Conservation (phyloP, 1,140 invertebrate species). For the Micrasema minimum region DNA sequence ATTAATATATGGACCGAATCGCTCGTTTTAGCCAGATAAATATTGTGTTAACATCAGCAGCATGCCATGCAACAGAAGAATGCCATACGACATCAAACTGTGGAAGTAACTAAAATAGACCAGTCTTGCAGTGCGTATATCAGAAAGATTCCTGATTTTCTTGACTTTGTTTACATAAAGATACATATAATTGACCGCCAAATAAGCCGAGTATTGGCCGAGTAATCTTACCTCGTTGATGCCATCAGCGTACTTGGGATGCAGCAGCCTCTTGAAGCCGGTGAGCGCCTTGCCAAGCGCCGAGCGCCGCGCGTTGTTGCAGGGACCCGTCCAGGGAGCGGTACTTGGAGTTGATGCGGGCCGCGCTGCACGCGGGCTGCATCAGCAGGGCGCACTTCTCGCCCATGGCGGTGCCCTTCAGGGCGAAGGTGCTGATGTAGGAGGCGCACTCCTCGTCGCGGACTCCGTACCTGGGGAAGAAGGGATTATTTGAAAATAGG, state of each 20-base stretch:
- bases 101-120: no score
- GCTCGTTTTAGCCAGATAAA: no score
- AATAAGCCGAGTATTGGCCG: no score
- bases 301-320: constrained; percentile 74
- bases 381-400: constrained; percentile 63
- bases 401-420: constrained; percentile 67
- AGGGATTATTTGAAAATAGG: no score
- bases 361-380: constrained; percentile 60
- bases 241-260: constrained; percentile 75
- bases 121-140: no score
- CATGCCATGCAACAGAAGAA: no score
- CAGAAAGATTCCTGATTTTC: no score
- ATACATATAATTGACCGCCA: no score
- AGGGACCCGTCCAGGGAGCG: constrained; percentile 76
- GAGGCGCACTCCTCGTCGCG: constrained; percentile 69
- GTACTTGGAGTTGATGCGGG: constrained; percentile 64
- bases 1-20: no score
- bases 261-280: constrained; percentile 71
- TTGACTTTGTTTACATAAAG: no score
- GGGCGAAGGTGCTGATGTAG: constrained; percentile 68
- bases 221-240: constrained; percentile 62
- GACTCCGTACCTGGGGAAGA: constrained; percentile 65
- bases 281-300: constrained; percentile 69
- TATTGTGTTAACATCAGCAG: no score
- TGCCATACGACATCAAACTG: no score